A percentile compares a stretch with the other conserved stretches of the same genome.
Conservation (phyloP, 1,140 invertebrate genomes). For the Calosoma granatense region DNA sequence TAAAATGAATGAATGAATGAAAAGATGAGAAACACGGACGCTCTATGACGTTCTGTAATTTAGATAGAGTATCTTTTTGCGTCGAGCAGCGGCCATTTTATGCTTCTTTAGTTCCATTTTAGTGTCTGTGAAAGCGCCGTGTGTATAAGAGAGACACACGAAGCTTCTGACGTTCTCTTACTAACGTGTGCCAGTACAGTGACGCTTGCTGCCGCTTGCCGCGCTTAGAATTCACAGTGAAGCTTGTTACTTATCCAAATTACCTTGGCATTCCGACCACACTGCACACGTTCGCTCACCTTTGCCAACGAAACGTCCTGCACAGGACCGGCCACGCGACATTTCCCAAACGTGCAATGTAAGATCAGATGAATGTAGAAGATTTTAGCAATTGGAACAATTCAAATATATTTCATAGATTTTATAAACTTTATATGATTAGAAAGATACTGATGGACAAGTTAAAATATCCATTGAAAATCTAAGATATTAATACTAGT, state of each 20-base stretch:
- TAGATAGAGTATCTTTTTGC: constrained; percentile 20
- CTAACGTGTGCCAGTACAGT: too few species aligned
- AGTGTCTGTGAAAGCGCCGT: too few species aligned
- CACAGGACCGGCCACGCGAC: constrained; percentile 2
- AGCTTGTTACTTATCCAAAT: constrained; percentile 21
- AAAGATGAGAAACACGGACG: neutral
- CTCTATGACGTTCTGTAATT: constrained; percentile 16
- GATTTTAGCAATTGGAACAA: too few species aligned
- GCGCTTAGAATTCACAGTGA: constrained; percentile 16
- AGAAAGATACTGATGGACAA: too few species aligned
- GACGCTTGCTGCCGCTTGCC: neutral
- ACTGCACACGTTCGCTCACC: constrained; percentile 4
- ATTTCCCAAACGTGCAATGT: neutral
- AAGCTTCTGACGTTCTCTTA: too few species aligned
- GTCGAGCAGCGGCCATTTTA: constrained; percentile 16
- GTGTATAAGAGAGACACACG: too few species aligned
- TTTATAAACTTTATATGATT: too few species aligned
- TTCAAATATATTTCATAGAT: too few species aligned
- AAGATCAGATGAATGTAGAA: constrained; percentile 1
- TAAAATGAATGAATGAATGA: neutral
- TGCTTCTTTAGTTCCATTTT: neutral
- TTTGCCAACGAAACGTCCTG: constrained; percentile 11
- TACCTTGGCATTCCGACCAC: neutral
- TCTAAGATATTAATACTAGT: too few species aligned
- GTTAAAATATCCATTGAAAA: too few species aligned